Conservation (phyloP, 2,113 vertebrate genomes). For the Microtus oregoni region DNA sequence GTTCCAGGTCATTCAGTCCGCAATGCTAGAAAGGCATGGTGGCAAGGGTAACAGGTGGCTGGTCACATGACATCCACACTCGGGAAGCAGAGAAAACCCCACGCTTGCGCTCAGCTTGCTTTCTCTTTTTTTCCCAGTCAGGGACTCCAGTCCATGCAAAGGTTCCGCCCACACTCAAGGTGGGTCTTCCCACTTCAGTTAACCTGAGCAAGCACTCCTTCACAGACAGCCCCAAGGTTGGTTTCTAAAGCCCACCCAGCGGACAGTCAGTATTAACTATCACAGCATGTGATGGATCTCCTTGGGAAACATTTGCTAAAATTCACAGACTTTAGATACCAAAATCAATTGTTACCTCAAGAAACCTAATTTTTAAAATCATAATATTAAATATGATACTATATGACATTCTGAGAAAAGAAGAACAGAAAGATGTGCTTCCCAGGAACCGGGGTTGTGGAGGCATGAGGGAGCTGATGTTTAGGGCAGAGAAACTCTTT, state of each 20-base stretch:
- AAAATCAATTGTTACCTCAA: not conserved
- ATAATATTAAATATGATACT: not conserved
- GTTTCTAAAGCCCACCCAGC: not conserved
- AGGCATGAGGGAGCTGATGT: not conserved
- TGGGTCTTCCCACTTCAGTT: not conserved
- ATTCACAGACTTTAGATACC: not conserved
- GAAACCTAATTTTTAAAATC: not conserved
- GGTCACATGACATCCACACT: not conserved
- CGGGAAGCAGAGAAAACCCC: not conserved
- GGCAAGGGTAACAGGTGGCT: not conserved
- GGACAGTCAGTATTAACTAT: no score
- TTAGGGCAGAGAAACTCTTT: not conserved
- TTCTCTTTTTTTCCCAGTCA: not conserved
- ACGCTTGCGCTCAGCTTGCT: not conserved
- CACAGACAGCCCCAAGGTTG: not conserved
- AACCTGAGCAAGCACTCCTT: not conserved
- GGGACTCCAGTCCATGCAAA: not conserved
- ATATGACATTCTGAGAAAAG: not conserved
- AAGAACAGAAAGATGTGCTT: not conserved
- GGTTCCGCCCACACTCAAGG: no score
- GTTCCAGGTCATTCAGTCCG: not conserved
- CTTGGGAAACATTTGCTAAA: not conserved
- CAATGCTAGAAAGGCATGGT: not conserved
- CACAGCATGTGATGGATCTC: not conserved
- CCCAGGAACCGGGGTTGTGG: not conserved